These are phyloP conservation scores for Microtus ochrogaster DNA, from an alignment of 2,113 vertebrate genomes.

Conservation along the genomic window DNA sequence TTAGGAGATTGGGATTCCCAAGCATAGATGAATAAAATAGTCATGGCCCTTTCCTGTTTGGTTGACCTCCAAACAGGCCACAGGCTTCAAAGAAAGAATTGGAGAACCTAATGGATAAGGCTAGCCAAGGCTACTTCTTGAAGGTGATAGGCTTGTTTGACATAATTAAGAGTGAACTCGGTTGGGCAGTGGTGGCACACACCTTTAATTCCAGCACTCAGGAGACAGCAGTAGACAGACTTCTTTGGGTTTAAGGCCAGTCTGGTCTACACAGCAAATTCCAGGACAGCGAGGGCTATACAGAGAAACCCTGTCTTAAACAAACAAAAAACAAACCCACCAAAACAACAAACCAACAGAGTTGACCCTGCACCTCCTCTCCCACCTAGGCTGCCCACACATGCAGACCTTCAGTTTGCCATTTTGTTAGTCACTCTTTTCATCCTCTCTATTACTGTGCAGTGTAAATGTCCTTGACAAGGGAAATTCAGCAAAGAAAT, in stretches of 20 bases:
- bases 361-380: background rate
- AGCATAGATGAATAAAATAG: constrained; percentile 57
- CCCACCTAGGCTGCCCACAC: background rate
- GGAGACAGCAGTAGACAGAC: background rate
- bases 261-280: background rate
- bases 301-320: background rate
- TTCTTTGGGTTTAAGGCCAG: background rate
- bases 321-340: background rate
- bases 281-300: background rate
- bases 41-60: constrained; percentile 14
- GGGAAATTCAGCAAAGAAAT: background rate
- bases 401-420: background rate
- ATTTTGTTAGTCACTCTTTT: background rate
- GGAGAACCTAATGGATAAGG: constrained; percentile 25
- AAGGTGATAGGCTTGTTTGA: background rate
- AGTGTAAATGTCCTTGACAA: background rate
- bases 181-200: background rate
- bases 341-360: background rate
- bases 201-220: background rate
- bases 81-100: background rate
- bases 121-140: background rate
- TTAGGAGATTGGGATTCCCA: constrained; percentile 69
- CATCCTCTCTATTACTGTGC: background rate
- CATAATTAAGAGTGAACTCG: background rate
- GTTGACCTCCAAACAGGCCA: constrained; percentile 24